These are phyloP conservation scores for Cylindroiulus punctatus DNA, from an alignment of 2,888 invertebrate genomes.

Conservation along the genomic window DNA sequence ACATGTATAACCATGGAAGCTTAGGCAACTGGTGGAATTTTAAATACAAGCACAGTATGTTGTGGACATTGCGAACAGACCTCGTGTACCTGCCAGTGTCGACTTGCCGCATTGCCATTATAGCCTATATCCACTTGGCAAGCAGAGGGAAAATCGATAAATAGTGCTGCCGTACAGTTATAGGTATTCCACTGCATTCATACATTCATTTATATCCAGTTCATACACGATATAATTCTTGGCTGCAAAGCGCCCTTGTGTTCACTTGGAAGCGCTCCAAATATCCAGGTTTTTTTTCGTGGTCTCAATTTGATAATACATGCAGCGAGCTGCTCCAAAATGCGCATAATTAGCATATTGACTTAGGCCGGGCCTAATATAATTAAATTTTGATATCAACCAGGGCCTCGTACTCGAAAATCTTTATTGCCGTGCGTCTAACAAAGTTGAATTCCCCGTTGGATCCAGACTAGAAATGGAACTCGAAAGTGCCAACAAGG, in stretches of 20 bases:
- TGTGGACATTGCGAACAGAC: slow-evolving; percentile 4
- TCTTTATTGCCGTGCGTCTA: slow-evolving; percentile 29
- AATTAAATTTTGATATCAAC: slow-evolving; percentile 47
- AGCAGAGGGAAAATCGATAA: slow-evolving; percentile 35
- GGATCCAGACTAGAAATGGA: slow-evolving; percentile 25
- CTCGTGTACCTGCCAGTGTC: background rate
- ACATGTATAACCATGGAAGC: too few species aligned
- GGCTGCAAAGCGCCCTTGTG: slow-evolving; percentile 47
- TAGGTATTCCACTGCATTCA: slow-evolving; percentile 33
- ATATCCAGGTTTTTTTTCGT: slow-evolving; percentile 1
- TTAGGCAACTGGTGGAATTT: background rate
- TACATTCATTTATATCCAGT: slow-evolving; percentile 47
- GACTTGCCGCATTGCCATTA: slow-evolving; percentile 39
- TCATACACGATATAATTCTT: slow-evolving; percentile 47
- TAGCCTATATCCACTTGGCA: background rate
- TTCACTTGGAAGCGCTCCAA: slow-evolving; percentile 45
- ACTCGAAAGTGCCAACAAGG: slow-evolving; percentile 40
- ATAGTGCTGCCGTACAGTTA: slow-evolving; percentile 27
- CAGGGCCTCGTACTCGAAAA: slow-evolving; percentile 45
- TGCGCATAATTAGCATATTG: slow-evolving; percentile 45
- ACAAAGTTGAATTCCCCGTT: slow-evolving; percentile 43
- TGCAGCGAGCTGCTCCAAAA: slow-evolving; percentile 42
- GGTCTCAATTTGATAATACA: slow-evolving; percentile 47
- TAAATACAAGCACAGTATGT: background rate
- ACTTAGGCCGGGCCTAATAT: slow-evolving; percentile 39